Base-by-base conservation (phyloP, 1,140 invertebrate genomes). In the Drosophila parabipectinata region DNA sequence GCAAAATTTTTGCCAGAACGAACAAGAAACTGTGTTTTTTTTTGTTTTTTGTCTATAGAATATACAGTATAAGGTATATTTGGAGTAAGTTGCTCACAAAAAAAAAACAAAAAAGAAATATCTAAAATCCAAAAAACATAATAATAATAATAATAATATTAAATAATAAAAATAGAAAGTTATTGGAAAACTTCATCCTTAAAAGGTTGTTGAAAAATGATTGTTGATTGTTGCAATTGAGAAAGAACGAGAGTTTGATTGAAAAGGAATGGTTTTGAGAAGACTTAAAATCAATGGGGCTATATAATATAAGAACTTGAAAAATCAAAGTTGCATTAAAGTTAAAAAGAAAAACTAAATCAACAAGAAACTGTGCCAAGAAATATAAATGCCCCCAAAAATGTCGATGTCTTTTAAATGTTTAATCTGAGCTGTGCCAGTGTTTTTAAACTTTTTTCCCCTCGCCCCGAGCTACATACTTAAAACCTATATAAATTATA, bases 351-450 rank as follows among this genome's bases (percentile, higher is more conserved):
- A 34, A 37, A 37, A 37, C 3, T 3, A 12, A 37, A 9, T 24
- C 15, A 7, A 41, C 37, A 64, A 44, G 26, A 58, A 58, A 58
- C 48, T 67, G 63, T 67, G 63, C 63, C 63, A 67, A 67, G 60
- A 28, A 52, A 28, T 1, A 28, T 6, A 50, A 39, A 47, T 21
- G 18, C 9, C 44, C 18, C 6, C 5, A 10, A 47, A 47, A 18
- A 24, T 15, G 41, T 47, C 18, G 56, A 69, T 74, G 71, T 74
- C 61, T 75, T 67, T 76, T 57, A 66, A 58, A 41, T 74, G 52
- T 74, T 63, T 73, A 32, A 50, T 12, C 50, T 37, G 44, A n/a
- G 30, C 37, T 45, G 47, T 47, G 52, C 52, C 50, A 4, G 57
- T 78, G 52, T 56, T 67, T 59, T 64, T 59, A 63, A 57, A 59